A percentile compares a stretch with the other conserved stretches of the same genome.
Conservation (phyloP, 2,888 invertebrate genomes). For the Aphidius colemani region DNA sequence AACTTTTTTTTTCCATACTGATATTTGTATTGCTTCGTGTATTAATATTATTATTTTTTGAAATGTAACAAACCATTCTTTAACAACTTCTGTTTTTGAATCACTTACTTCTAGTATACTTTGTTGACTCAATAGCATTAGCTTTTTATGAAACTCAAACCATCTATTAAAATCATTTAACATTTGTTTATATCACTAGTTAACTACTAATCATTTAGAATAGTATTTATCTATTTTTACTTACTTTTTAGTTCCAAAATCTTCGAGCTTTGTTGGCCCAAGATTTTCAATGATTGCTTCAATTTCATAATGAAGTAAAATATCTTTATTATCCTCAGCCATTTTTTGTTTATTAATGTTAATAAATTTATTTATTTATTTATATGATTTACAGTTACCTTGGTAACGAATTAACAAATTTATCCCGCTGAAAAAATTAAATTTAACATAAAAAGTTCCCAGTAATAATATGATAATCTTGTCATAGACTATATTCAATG, state of each 20-base stretch:
- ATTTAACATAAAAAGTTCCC: no score
- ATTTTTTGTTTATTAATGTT: slow-evolving; percentile 7
- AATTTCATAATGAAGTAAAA: slow-evolving; percentile 72
- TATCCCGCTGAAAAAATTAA: neutral
- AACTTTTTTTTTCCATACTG: slow-evolving; percentile 84
- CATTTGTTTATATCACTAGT: neutral
- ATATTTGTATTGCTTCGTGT: slow-evolving; percentile 81
- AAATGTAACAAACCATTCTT: slow-evolving; percentile 77
- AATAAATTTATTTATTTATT: neutral
- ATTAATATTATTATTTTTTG: slow-evolving; percentile 78
- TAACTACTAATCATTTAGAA: neutral
- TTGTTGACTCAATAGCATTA: slow-evolving; percentile 87
- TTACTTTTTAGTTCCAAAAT: slow-evolving; percentile 67
- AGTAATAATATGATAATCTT: no score
- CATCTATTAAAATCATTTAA: slow-evolving; percentile 63
- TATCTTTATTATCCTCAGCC: slow-evolving; percentile 45
- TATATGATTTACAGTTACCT: neutral
- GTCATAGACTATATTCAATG: no score
- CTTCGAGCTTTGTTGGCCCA: slow-evolving; percentile 68
- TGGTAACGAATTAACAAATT: neutral
- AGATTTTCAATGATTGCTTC: slow-evolving; percentile 77
- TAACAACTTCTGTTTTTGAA: slow-evolving; percentile 81
- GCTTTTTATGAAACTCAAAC: slow-evolving; percentile 80
- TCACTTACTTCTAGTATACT: slow-evolving; percentile 80
- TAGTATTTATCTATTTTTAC: slow-evolving; percentile 49